These are phyloP conservation scores for Melanostigma gelatinosum DNA, from an alignment of 2,113 vertebrate genomes.

Conservation along the genomic window DNA sequence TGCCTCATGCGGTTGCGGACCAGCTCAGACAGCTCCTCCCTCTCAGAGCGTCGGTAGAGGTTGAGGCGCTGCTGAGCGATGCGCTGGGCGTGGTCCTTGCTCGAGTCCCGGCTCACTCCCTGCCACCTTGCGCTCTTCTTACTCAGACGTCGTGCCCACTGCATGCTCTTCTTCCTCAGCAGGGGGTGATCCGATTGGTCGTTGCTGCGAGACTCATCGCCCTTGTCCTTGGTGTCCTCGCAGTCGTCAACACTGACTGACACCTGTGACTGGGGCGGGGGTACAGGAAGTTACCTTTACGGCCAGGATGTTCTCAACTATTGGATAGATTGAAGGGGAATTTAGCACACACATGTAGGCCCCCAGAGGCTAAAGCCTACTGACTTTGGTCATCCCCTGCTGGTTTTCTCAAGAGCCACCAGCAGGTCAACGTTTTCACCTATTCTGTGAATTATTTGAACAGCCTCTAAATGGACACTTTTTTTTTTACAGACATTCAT, in stretches of 20 bases:
- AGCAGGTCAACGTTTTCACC: not conserved
- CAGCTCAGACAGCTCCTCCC: slow-evolving; percentile 93
- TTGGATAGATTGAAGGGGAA: not conserved
- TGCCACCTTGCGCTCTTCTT: slow-evolving; percentile 86
- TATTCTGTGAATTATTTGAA: not conserved
- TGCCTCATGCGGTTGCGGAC: slow-evolving; percentile 97
- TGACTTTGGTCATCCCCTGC: not conserved
- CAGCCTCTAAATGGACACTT: not conserved
- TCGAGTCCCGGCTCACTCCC: slow-evolving; percentile 72
- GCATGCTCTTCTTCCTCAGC: slow-evolving; percentile 92
- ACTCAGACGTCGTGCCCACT: slow-evolving; percentile 93
- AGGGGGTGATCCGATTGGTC: slow-evolving; percentile 89
- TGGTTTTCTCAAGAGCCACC: not conserved
- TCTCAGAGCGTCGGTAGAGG: slow-evolving; percentile 90
- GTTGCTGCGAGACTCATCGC: slow-evolving; percentile 82
- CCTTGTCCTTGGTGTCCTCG: slow-evolving; percentile 89
- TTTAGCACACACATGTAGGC: not conserved
- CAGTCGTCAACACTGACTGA: slow-evolving; percentile 91
- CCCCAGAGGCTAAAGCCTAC: not conserved
- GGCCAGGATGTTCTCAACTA: not conserved
- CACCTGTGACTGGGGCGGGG: slow-evolving; percentile 87
- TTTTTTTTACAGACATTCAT: not conserved
- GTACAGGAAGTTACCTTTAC: not conserved
- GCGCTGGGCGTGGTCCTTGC: slow-evolving; percentile 84
- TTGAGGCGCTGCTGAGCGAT: slow-evolving; percentile 90